These are phyloP conservation scores for Trinectes maculatus DNA, from an alignment of 2,113 vertebrate genomes.

Conservation along the genomic window DNA sequence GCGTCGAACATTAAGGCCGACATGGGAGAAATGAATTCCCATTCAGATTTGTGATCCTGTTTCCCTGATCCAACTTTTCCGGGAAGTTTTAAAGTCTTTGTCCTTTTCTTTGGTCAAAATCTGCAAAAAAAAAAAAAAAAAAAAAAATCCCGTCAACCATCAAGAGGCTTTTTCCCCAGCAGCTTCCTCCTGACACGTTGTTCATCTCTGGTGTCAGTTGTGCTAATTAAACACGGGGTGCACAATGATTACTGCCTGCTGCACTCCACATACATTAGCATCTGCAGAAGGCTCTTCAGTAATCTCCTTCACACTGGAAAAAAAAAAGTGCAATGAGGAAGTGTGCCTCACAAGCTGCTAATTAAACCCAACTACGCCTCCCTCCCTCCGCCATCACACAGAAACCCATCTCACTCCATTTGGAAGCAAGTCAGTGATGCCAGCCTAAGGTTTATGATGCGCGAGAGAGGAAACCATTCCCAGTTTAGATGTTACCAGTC, in stretches of 20 bases:
- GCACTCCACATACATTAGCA: slow-evolving; percentile 62
- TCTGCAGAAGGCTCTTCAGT: slow-evolving; percentile 61
- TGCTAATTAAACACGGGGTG: slow-evolving; percentile 64
- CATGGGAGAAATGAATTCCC: background rate
- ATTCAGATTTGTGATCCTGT: background rate
- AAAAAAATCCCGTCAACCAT: slow-evolving; percentile 36
- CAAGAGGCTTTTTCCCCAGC: background rate
- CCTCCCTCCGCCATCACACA: slow-evolving; percentile 35
- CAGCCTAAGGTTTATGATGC: slow-evolving; percentile 52
- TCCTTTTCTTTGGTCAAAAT: slow-evolving; percentile 26
- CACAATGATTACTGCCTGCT: slow-evolving; percentile 43
- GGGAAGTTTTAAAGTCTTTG: slow-evolving; percentile 15
- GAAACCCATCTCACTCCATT: slow-evolving; percentile 67
- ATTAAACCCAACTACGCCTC: slow-evolving; percentile 67
- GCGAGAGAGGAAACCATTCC: slow-evolving; percentile 38
- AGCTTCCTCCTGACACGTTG: slow-evolving; percentile 12
- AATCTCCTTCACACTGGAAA: slow-evolving; percentile 66
- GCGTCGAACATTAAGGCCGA: slow-evolving; percentile 17
- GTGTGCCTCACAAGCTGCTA: slow-evolving; percentile 59
- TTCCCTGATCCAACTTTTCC: slow-evolving; percentile 20
- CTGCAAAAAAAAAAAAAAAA: no score
- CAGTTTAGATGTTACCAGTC: slow-evolving; percentile 46
- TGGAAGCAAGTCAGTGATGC: slow-evolving; percentile 57
- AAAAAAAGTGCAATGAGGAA: slow-evolving; percentile 64
- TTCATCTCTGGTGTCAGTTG: slow-evolving; percentile 40